Base-by-base conservation (phyloP, 2,888 invertebrate genomes). In the Tetanocera ferruginea region DNA sequence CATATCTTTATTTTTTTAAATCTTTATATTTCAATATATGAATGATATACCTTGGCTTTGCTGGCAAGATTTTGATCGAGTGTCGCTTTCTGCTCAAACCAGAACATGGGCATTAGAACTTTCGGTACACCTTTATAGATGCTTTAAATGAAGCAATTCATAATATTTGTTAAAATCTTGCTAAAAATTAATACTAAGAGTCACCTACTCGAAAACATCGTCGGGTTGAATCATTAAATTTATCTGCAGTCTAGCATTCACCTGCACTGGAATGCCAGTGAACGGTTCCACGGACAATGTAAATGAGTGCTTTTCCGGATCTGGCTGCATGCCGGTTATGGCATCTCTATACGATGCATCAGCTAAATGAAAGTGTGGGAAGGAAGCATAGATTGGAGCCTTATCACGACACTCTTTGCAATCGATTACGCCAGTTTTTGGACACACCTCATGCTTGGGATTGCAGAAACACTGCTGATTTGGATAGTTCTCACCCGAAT, bases 381-480 rank as follows among this genome's bases (percentile, higher is more conserved):
- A 93, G 0, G 95, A 94, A 31, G 96, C 92, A 88, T 94, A 95
- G 17, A 94, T 95, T 0, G 97, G 97, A n/a, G 96, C 95, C 72
- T 94, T 94, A 88, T 91, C 93, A 80, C 94, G 93, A 85, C 96
- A 96, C 37, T 89, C 88, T 0, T 95, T 94, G 82, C 96, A 93
- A 86, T 95, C 94, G 9, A 95, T 91, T 0, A 93, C 92, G 6
- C 96, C 96, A 57, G 89, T 86, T 79, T 89, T 89, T 31, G 92
- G 86, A 83, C 93, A 93, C 49, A 85, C 85, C 82, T 91, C 90
- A 0, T 91, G 84, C 0, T 91, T 88, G 23, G 90, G 89, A 83
- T 88, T 85, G 84, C 94, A 95, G 89, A 93, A 96, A 85, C 96
- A 97, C 25, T 90, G 90, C 89, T 94, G 91, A 62, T 91, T 91